A percentile compares a stretch with the other conserved stretches of the same genome.
These are phyloP conservation scores for Passer montanus DNA, from an alignment of 2,113 vertebrate genomes.

Conservation along the genomic window DNA sequence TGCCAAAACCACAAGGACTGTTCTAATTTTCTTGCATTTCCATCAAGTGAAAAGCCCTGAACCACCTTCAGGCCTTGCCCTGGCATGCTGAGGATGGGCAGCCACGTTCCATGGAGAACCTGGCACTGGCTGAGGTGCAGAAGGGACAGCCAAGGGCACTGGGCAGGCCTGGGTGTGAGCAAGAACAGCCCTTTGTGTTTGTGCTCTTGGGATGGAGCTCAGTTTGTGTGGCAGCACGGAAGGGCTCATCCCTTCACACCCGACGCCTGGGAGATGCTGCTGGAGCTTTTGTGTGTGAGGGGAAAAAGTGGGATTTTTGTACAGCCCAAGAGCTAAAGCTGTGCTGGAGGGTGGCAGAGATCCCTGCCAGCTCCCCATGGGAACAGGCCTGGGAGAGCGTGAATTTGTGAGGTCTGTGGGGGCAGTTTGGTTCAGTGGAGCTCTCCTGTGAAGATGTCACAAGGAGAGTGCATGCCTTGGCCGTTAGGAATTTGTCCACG, in stretches of 20 bases:
- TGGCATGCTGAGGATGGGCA: not conserved
- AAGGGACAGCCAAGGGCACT: not conserved
- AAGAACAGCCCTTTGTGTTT: slow-evolving; percentile 3
- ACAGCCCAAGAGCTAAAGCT: not conserved
- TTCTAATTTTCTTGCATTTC: not conserved
- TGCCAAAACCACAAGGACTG: not conserved
- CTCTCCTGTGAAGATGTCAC: not conserved
- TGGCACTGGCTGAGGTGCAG: not conserved
- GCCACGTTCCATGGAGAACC: not conserved
- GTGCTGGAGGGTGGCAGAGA: not conserved
- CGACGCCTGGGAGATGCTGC: not conserved
- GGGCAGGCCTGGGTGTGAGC: not conserved
- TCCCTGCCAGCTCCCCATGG: not conserved
- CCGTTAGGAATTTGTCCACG: not conserved
- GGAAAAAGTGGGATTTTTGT: not conserved
- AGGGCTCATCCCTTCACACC: not conserved
- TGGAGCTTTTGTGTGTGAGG: not conserved
- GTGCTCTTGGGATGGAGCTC: accelerated
- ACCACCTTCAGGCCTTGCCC: not conserved
- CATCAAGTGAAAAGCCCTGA: not conserved
- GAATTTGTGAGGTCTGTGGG: not conserved
- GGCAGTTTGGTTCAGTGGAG: not conserved
- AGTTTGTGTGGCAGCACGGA: not conserved
- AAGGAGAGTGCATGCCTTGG: not conserved
- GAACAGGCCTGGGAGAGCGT: not conserved